Percentiles rank a stretch among this genome's conserved stretches.
Evolutionary conservation across 2,888 invertebrate genomes (phyloP).

Genomic region (Halocaridina rubra): DNA sequence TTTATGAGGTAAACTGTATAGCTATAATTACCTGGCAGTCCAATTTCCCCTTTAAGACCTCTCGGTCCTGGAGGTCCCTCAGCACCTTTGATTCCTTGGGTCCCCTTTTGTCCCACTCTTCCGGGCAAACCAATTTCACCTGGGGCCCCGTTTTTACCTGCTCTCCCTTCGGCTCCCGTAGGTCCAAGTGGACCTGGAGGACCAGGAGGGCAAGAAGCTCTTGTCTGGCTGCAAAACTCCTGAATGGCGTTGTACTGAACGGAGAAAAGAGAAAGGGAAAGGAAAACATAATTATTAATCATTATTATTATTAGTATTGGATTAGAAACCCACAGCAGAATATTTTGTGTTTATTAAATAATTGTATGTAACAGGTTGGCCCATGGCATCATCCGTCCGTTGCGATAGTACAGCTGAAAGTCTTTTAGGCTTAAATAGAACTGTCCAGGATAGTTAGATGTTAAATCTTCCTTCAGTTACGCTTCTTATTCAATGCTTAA

Average conservation of each 20-base stretch:
- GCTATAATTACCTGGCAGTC: constrained; percentile 64
- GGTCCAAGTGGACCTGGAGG: constrained; percentile 75
- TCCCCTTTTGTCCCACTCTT: constrained; percentile 69
- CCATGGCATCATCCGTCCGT: no score
- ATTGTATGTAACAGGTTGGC: no score
- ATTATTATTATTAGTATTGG: background rate
- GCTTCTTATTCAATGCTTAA: no score
- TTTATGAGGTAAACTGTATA: no score
- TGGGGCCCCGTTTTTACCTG: constrained; percentile 66
- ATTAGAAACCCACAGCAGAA: no score
- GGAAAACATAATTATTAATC: background rate
- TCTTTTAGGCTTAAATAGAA: no score
- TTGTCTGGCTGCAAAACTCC: constrained; percentile 85
- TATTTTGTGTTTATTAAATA: no score
- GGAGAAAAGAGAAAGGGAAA: constrained; percentile 67
- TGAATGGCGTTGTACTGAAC: constrained; percentile 85
- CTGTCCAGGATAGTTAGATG: no score
- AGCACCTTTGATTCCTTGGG: constrained; percentile 74
- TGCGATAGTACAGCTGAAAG: no score
- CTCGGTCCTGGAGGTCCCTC: constrained; percentile 76
- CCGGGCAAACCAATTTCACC: constrained; percentile 70
- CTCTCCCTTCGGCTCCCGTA: constrained; percentile 67
- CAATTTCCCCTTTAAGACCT: constrained; percentile 79
- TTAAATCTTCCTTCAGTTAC: no score
- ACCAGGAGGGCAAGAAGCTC: constrained; percentile 82